Evolutionary conservation across 2,113 vertebrate genomes (phyloP), one percentile per base, ranked within the genome.

Genomic region (Psittacula cyanocephala): DNA sequence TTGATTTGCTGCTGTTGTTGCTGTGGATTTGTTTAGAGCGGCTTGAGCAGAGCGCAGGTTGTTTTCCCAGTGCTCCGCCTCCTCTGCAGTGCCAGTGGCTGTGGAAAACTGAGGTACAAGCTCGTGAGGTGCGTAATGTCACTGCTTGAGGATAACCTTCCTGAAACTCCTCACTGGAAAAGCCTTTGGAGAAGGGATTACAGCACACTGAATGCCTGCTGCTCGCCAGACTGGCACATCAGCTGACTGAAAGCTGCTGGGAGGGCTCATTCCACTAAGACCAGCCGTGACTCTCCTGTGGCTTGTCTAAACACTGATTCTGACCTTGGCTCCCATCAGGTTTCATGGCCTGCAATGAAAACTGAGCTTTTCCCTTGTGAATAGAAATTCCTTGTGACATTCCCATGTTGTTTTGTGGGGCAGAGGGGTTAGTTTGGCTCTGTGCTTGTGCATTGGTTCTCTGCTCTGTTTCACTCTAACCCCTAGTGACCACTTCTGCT

Each of bases 31-130:
- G 52, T 79, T 75, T 13, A 44, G 75, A 35, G 55, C 13, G 59
- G 91, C 52, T 69, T 13, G 81, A 85, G 43, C 76, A 17, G 69
- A 69, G 94, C 88, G 37, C 94, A 81, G 92, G 43, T 60, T 20
- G 74, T 55, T 50, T 29, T 28, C 20, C 53, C 47, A 9, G 35
- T 82, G 92, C 90, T 90, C 13, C 25, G 28, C 83, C 43, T 75
- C 89, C 85, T 79, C 92, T 78, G 80, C 80, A 65, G n/a, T 57
- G 64, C 93, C 94, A 28, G 92, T 41, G 86, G 70, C 84, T 37
- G 49, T 27, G 22, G 57, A 43, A 44, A 84, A 35, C 63, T 1
- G 49, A 27, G 88, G 75, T 27, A 16, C 31, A 27, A 35, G 24
- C 23, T 35, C n/a, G 12, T 27, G 16, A 62, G 60, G 60, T 18